Evolutionary conservation across 2,888 invertebrate species (phyloP), one percentile per base, ranked within the genome.

Genomic region (Lacanobia oleracea): DNA sequence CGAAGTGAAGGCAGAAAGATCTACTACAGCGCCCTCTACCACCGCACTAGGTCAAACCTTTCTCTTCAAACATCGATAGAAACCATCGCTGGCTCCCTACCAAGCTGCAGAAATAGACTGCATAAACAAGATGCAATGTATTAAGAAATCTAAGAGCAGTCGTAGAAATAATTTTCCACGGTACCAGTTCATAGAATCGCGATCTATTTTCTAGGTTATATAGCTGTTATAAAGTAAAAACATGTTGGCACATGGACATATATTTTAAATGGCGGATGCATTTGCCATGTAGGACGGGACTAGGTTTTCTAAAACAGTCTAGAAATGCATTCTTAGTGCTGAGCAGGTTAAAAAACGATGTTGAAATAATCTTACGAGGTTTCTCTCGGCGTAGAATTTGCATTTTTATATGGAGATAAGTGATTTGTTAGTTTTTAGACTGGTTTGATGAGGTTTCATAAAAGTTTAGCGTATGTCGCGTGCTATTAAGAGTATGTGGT

Each of bases 1-100:
- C 81, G 87, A 93, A 94, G 93, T 94, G 93, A 94, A 94, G 93
- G 94, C 94, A 94, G 91, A 93, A 91, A 92, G 92, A 94, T 94
- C 91, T 92, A 92, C 91, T 90, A 88, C 85, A 87, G 76, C 62
- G 73, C 64, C 88, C 78, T 64, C 71, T 82, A 89, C 85, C 83
- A 75, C 68, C 61, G 70, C 77, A 86, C 81, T 82, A 81, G 50
- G n/a, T 67, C 72, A 71, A 64, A 60, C 21, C 67, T 85, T 73
- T 84, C 69, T 64, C 45, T 64, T 68, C 66, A 66, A 48, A 72
- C 37, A 54, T 27, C 4, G 54, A 40, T 45, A 4, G 1, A 48
- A 43, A 85, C 70, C 91, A 92, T 90, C 87, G 87, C 90, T 70
- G 68, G 51, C 45, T 87, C 45, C 50, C 2, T 53, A 33, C 0